These are phyloP conservation scores for Xerus inauris DNA, from an alignment of 2,113 vertebrate species.

Conservation along the genomic window DNA sequence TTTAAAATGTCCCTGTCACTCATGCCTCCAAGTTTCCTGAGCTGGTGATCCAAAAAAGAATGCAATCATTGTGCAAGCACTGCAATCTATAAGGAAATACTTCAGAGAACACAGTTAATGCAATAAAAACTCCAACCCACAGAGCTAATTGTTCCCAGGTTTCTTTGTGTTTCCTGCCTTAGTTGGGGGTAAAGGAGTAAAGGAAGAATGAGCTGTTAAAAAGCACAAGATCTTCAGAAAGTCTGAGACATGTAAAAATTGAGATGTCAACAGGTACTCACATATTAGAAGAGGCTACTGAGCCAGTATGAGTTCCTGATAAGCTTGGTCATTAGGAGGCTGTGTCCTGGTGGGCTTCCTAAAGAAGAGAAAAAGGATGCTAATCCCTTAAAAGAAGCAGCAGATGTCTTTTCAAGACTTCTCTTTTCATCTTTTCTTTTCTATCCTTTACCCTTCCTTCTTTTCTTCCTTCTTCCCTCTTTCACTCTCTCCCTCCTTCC, in stretches of 20 bases:
- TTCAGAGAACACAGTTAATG: not conserved
- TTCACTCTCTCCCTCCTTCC: too few relatives aligned
- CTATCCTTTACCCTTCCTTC: too few relatives aligned
- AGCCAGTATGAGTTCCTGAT: not conserved
- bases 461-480: not conserved
- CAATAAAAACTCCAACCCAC: not conserved
- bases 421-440: not conserved
- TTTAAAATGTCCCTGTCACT: constrained; percentile 73
- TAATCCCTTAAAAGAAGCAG: not conserved
- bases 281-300: not conserved
- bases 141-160: not conserved
- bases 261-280: not conserved
- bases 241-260: not conserved
- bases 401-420: not conserved
- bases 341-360: not conserved
- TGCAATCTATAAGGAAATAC: constrained; percentile 11
- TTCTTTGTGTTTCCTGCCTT: not conserved
- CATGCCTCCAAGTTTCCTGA: constrained; percentile 50
- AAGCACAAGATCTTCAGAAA: not conserved
- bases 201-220: not conserved
- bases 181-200: not conserved
- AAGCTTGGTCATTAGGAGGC: not conserved
- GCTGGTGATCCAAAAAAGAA: constrained; percentile 62
- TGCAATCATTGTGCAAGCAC: constrained; percentile 30
- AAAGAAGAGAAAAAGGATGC: not conserved